Evolutionary conservation across 2,113 vertebrate genomes (phyloP).

Genomic region (Lamprologus callipterus): DNA sequence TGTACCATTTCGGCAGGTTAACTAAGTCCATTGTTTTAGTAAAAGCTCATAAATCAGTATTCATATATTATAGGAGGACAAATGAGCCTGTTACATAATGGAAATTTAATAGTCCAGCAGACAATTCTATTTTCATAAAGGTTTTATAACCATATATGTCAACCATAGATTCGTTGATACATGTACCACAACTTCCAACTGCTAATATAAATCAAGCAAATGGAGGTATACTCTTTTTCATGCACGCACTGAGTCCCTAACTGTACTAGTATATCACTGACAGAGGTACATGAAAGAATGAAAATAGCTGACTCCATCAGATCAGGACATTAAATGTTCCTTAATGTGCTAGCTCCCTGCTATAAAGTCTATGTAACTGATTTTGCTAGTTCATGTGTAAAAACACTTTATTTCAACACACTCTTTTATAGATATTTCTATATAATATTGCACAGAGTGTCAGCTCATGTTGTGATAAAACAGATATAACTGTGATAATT

Average conservation of each 20-base stretch:
- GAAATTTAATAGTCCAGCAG: background rate
- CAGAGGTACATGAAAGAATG: background rate
- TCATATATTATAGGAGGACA: background rate
- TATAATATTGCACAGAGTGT: background rate
- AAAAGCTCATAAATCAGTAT: background rate
- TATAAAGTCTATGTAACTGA: background rate
- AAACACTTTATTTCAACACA: background rate
- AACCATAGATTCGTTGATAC: background rate
- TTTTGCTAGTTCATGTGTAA: background rate
- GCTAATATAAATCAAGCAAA: background rate
- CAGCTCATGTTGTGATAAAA: background rate
- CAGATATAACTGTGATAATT: background rate
- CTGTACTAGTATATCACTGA: background rate
- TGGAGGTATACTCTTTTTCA: background rate
- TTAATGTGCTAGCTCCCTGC: background rate
- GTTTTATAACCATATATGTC: background rate
- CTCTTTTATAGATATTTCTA: background rate
- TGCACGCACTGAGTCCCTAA: background rate
- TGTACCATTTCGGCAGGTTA: background rate
- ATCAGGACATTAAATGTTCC: background rate
- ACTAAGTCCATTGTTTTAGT: background rate
- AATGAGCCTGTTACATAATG: background rate
- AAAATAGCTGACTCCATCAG: background rate
- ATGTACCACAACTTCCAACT: background rate
- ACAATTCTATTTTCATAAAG: background rate